Conservation (phyloP, 1,140 invertebrate species). For the Ooceraea biroi region DNA sequence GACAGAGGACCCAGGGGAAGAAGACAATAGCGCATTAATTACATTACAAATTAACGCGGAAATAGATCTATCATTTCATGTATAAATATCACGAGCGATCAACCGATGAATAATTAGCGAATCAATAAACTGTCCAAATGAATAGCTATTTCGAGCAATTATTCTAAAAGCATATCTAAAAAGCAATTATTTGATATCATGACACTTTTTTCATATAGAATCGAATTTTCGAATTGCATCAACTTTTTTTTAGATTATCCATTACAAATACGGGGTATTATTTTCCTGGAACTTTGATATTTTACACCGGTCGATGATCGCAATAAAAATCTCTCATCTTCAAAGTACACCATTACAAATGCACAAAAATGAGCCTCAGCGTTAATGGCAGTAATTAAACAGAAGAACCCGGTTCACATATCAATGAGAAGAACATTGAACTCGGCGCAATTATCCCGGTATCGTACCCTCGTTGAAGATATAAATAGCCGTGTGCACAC, state of each 20-base stretch:
- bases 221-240: not conserved
- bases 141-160: constrained; percentile 6
- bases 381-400: constrained; percentile 38
- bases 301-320: constrained; percentile 24
- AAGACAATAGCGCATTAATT: constrained; percentile 10
- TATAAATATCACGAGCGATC: constrained; percentile 26
- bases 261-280: constrained; percentile 6
- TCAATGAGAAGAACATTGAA: constrained; percentile 52
- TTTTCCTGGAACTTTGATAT: constrained; percentile 9
- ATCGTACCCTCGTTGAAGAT: constrained; percentile 15
- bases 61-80: not conserved
- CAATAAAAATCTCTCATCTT: constrained; percentile 15
- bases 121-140: too few relatives aligned
- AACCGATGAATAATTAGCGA: constrained; percentile 22
- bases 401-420: constrained; percentile 28
- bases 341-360: constrained; percentile 30
- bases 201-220: not conserved
- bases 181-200: too few relatives aligned
- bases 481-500: constrained; percentile 36
- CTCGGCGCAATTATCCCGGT: constrained; percentile 43
- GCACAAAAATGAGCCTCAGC: constrained; percentile 18
- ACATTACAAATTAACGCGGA: constrained; percentile 29
- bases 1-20: constrained; percentile 13
- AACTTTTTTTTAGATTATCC: not conserved
- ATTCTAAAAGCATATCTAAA: too few relatives aligned